phyloP scores from a whole-genome alignment of 64 coral and sea anemone genomes.

The Orbicella faveolata region DNA sequence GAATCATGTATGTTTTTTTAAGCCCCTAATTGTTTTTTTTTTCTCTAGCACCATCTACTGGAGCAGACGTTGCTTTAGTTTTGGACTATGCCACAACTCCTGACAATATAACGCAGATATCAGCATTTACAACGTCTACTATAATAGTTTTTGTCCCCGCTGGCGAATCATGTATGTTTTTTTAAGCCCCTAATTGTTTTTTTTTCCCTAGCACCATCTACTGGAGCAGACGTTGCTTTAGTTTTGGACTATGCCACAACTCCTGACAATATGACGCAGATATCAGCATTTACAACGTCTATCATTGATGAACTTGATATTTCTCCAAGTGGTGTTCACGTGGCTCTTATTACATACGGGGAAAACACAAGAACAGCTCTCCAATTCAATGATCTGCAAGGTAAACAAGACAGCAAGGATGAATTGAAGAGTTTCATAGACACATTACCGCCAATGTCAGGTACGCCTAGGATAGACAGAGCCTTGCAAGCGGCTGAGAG shows the following conservation, averaged over 20 bases:
- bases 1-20: no score
- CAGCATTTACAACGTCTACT: slow-evolving; percentile 12
- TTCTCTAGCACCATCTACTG: background rate
- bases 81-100: slow-evolving; percentile 22
- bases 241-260: slow-evolving; percentile 29
- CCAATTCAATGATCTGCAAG: slow-evolving; percentile 32
- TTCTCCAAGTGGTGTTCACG: slow-evolving; percentile 42
- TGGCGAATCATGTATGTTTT: no score
- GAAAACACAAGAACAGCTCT: slow-evolving; percentile 27
- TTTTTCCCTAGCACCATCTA: background rate
- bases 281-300: slow-evolving; percentile 15
- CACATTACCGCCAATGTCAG: background rate
- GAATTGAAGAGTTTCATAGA: slow-evolving; percentile 31
- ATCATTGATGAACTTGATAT: slow-evolving; percentile 31
- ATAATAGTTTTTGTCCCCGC: background rate
- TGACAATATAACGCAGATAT: background rate
- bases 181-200: background rate
- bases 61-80: slow-evolving; percentile 37
- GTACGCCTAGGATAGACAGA: slow-evolving; percentile 33
- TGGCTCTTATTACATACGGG: slow-evolving; percentile 43
- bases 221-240: slow-evolving; percentile 32
- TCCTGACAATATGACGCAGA: background rate
- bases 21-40: background rate
- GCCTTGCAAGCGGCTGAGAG: slow-evolving; percentile 47
- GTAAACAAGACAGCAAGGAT: background rate